Conservation (phyloP, 2,797 vertebrate genomes). For the Agapornis canus region DNA sequence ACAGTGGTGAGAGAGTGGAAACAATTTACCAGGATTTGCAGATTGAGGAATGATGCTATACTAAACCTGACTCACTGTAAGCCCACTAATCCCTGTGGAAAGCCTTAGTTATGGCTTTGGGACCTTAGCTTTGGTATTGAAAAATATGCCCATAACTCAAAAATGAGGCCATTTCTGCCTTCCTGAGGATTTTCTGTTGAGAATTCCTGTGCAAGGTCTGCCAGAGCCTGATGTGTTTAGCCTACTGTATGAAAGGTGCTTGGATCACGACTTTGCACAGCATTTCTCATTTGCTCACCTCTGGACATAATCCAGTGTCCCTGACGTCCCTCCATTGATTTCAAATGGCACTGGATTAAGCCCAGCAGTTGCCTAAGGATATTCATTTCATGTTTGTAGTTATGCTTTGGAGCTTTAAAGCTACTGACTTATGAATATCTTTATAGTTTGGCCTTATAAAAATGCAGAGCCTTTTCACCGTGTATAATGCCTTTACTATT, state of each 20-base stretch:
- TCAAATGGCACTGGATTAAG: not conserved
- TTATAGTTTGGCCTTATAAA: constrained; percentile 15
- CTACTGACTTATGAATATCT: constrained; percentile 14
- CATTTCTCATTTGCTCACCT: not conserved
- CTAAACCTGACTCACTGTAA: not conserved
- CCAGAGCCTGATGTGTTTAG: not conserved
- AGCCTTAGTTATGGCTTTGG: not conserved
- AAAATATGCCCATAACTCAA: not conserved
- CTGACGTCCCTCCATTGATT: constrained; percentile 12
- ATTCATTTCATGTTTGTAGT: constrained; percentile 39
- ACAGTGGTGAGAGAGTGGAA: constrained; percentile 17
- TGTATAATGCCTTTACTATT: constrained; percentile 5
- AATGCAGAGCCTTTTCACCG: not conserved
- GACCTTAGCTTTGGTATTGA: not conserved
- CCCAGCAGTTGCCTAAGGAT: not conserved
- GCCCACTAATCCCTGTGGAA: not conserved
- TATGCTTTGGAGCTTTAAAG: constrained; percentile 27
- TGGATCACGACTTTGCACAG: not conserved
- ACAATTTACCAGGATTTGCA: not conserved
- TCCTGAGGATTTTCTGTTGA: not conserved
- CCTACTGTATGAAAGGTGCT: not conserved
- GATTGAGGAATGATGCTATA: not conserved
- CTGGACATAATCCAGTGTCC: not conserved
- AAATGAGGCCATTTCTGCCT: not conserved
- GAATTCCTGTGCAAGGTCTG: not conserved